These are phyloP conservation scores for Luehdorfia chinensis DNA, from an alignment of 1,140 invertebrate species.

Conservation along the genomic window DNA sequence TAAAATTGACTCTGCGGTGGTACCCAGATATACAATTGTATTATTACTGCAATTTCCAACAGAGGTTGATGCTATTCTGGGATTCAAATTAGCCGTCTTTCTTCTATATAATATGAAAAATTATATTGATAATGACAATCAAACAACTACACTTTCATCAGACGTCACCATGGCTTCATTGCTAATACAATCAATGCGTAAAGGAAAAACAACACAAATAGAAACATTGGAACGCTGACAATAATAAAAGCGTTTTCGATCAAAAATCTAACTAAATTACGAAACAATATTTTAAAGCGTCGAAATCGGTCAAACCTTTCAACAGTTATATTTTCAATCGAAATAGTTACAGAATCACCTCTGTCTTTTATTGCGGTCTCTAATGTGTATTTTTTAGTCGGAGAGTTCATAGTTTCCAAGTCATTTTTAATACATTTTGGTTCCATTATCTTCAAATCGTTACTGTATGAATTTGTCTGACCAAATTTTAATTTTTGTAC, in stretches of 20 bases:
- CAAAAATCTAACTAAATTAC: conserved; percentile 30
- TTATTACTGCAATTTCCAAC: no score
- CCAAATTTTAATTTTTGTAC: conserved; percentile 23
- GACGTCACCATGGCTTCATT: conserved; percentile 32
- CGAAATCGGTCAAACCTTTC: conserved; percentile 5
- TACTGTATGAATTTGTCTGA: conserved; percentile 17
- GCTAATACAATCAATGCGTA: conserved; percentile 44
- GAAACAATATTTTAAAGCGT: conserved; percentile 18
- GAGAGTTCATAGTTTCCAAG: conserved; percentile 36
- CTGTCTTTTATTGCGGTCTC: conserved; percentile 20
- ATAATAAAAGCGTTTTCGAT: conserved; percentile 46
- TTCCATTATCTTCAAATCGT: conserved; percentile 24
- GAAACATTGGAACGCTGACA: conserved; percentile 46
- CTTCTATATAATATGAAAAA: no score
- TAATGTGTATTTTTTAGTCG: conserved; percentile 14
- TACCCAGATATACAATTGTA: no score
- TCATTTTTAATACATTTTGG: conserved; percentile 29
- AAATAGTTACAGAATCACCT: conserved; percentile 28
- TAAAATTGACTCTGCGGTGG: no score
- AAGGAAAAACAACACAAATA: conserved; percentile 40
- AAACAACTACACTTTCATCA: not conserved
- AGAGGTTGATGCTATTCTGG: no score
- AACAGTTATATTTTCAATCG: conserved; percentile 19
- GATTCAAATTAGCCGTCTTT: no score
- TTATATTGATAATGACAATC: no score